phyloP scores from a whole-genome alignment of 92 coral and sea anemone species.

The Porites evermanni region DNA sequence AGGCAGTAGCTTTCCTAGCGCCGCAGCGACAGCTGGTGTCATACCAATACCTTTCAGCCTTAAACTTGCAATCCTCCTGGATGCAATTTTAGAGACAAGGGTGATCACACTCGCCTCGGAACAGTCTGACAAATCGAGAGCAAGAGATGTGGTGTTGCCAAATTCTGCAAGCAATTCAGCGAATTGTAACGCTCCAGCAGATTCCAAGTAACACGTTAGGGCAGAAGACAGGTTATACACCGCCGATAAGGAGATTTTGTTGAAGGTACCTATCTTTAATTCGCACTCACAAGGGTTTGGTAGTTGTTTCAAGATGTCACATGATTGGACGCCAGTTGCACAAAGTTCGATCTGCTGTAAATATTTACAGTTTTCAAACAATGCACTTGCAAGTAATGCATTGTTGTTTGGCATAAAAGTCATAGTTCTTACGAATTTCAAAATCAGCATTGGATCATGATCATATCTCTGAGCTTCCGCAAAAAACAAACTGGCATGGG shows the following conservation, averaged over 20 bases:
- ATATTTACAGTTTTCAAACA: background rate
- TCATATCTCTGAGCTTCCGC: background rate
- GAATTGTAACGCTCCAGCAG: background rate
- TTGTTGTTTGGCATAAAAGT: background rate
- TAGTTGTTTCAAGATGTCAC: background rate
- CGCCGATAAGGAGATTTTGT: background rate
- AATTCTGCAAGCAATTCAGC: background rate
- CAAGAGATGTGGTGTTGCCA: background rate
- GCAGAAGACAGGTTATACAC: background rate
- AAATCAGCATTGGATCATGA: background rate
- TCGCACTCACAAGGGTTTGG: background rate
- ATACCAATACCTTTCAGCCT: background rate
- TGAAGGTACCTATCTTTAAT: background rate
- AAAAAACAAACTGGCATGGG: background rate
- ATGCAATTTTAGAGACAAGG: background rate
- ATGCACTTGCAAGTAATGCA: background rate
- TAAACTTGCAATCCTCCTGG: background rate
- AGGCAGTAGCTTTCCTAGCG: slow-evolving; percentile 3
- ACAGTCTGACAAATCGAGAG: slow-evolving; percentile 1
- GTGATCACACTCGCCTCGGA: background rate
- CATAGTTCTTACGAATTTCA: background rate
- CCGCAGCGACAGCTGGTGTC: background rate
- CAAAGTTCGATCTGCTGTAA: background rate
- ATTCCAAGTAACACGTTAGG: background rate
- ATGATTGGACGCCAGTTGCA: background rate